Evolutionary conservation across 2,888 invertebrate species (phyloP).

Genomic region (Operophtera brumata): DNA sequence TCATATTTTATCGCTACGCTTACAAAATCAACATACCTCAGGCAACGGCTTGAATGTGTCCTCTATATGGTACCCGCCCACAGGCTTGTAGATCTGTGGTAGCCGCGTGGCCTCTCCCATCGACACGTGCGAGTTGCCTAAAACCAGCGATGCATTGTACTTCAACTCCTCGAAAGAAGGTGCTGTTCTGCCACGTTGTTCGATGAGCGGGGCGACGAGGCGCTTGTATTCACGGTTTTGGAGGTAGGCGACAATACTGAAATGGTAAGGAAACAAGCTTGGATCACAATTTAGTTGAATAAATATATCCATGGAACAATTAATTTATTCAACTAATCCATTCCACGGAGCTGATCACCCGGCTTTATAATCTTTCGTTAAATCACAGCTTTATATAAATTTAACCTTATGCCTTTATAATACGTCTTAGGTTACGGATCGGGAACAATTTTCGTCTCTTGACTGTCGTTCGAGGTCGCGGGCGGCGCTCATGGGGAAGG

Average conservation of each 20-base stretch:
- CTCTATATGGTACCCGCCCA: constrained; percentile 62
- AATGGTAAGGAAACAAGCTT: constrained; percentile 1
- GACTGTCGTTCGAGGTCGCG: too few relatives aligned
- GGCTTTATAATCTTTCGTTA: too few relatives aligned
- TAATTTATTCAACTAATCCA: too few relatives aligned
- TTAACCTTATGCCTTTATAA: too few relatives aligned
- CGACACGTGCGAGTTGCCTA: constrained; percentile 55
- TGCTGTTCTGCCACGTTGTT: constrained; percentile 42
- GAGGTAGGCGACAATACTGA: constrained; percentile 12
- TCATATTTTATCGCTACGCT: too few relatives aligned
- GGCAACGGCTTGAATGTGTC: constrained; percentile 49
- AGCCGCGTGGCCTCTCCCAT: constrained; percentile 41
- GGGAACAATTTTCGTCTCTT: too few relatives aligned
- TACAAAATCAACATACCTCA: constrained; percentile 33
- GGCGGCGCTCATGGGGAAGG: too few relatives aligned
- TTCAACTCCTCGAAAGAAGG: constrained; percentile 45
- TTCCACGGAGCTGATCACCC: too few relatives aligned
- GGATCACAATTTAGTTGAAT: too few relatives aligned
- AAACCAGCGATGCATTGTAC: constrained; percentile 53
- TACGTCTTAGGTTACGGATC: too few relatives aligned
- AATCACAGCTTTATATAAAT: too few relatives aligned
- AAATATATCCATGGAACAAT: too few relatives aligned
- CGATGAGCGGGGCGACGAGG: constrained; percentile 37
- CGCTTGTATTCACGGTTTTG: constrained; percentile 20
- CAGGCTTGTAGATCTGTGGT: constrained; percentile 52